A percentile compares a stretch with the other conserved stretches of the same genome.
Conservation (phyloP, 2,113 vertebrate genomes). For the Ophiodon elongatus region DNA sequence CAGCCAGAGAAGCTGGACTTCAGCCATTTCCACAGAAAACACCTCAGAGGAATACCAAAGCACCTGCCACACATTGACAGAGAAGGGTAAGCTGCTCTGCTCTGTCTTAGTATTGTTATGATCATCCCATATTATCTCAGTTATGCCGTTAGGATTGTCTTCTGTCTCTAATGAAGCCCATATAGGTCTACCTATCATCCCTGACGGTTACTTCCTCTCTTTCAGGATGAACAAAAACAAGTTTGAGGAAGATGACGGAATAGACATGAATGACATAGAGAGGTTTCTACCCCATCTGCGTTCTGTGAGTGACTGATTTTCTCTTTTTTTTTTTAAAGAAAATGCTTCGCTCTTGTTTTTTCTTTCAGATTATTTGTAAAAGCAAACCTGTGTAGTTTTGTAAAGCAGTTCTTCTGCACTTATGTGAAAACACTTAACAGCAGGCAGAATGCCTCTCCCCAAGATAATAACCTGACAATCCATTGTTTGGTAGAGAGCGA, state of each 20-base stretch:
- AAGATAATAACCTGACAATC: neutral
- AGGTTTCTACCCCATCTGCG: slow-evolving; percentile 92
- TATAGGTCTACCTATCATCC: neutral
- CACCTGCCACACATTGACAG: slow-evolving; percentile 94
- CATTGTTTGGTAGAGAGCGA: slow-evolving; percentile 35
- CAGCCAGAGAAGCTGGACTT: slow-evolving; percentile 98
- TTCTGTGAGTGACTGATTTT: slow-evolving; percentile 81
- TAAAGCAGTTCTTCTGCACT: neutral
- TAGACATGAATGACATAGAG: slow-evolving; percentile 96
- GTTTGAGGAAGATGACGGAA: slow-evolving; percentile 91
- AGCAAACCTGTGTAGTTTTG: neutral
- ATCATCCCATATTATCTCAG: neutral
- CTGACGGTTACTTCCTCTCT: slow-evolving; percentile 17
- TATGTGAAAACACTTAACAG: neutral
- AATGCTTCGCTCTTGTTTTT: neutral
- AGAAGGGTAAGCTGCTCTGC: slow-evolving; percentile 89
- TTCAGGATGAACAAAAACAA: slow-evolving; percentile 92
- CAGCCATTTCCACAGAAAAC: slow-evolving; percentile 93
- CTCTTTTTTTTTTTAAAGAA: neutral
- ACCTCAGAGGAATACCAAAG: slow-evolving; percentile 88
- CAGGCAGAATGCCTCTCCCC: too few relatives aligned
- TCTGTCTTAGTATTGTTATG: neutral
- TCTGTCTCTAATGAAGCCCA: neutral
- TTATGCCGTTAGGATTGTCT: neutral
- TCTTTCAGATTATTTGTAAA: neutral